These are phyloP conservation scores for Dendrolimus pini DNA, from an alignment of 2,888 invertebrate genomes.

Conservation along the genomic window DNA sequence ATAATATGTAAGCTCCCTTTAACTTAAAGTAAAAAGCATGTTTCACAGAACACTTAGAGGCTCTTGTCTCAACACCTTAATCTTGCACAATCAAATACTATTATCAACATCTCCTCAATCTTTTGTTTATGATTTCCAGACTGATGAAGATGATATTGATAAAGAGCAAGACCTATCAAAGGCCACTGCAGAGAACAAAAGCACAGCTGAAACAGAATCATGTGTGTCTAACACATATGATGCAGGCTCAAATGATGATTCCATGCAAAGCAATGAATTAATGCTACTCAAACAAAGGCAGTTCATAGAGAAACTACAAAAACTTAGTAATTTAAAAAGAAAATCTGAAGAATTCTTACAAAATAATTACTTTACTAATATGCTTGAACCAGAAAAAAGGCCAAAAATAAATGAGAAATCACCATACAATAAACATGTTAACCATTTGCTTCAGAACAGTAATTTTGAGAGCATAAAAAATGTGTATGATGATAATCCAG, in stretches of 20 bases:
- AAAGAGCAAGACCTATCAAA: constrained; percentile 52
- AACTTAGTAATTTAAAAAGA: constrained; percentile 60
- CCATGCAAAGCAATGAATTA: constrained; percentile 40
- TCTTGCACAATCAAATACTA: too few relatives aligned
- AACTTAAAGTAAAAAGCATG: too few relatives aligned
- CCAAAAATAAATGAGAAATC: constrained; percentile 58
- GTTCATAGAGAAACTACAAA: constrained; percentile 63
- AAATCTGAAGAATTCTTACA: constrained; percentile 67
- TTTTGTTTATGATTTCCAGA: constrained; percentile 30
- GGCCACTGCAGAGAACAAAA: constrained; percentile 37
- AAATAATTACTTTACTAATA: constrained; percentile 57
- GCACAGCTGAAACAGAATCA: constrained; percentile 47
- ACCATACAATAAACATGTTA: constrained; percentile 38
- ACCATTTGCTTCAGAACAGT: constrained; percentile 35
- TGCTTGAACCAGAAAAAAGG: constrained; percentile 54
- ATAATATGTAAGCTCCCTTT: too few relatives aligned
- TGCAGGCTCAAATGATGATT: constrained; percentile 35
- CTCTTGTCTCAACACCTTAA: too few relatives aligned
- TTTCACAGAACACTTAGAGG: too few relatives aligned
- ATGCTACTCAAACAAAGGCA: constrained; percentile 58
- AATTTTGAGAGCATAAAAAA: constrained; percentile 51
- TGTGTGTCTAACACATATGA: constrained; percentile 49
- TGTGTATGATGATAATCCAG: constrained; percentile 52
- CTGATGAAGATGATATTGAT: constrained; percentile 57
- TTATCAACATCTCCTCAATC: too few relatives aligned